Evolutionary conservation across 92 coral and sea anemone species (phyloP), one percentile per base, ranked within the genome.

Genomic region (Umimayanthus kanabou): DNA sequence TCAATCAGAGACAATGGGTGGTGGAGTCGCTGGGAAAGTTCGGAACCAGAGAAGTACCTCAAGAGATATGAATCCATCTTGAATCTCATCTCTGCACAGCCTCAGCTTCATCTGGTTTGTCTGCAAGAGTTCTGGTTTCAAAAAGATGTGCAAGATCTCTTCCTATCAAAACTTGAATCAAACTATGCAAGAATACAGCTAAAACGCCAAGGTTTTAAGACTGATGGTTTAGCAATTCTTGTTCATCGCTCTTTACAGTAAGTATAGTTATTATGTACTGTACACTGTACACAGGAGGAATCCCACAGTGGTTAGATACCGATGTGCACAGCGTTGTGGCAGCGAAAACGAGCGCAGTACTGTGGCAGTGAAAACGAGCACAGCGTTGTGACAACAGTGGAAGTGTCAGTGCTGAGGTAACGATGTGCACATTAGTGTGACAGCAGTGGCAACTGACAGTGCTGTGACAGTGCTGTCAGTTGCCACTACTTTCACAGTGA

Each of bases 91-190:
- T 73, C 93, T 26, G 88, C 91, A 9, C 92, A 97, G 53, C 95
- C 96, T 6, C 85, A 86, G 39, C 88, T 93, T 28, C 92, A 97
- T 82, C 90, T 96, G 16, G 87, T 95, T 5, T 97, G 99, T 78
- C 87, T 97, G 37, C 99, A 97, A 82, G 99, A 97, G 80, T 97
- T 92, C 58, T 97, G 99, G 99, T 97, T 97, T 85, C 91, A 91
- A 71, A 93, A 93, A 66, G 95, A 95, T 88, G 98, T 93, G 15
- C 88, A 92, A 76, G 94, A 94, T 37, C 88, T 97, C 53, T 97
- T 97, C 92, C 89, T 91, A 61, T 74, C 86, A 45, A 93, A 92
- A 69, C 93, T 97, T 50, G 96, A 94, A 55, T 87, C 43, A 47
- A 96, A 98, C 69, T 96, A 96, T 88, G 87, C 89, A 80, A 95